Percentiles rank a stretch among this genome's conserved stretches.
Conservation (phyloP, 1,140 invertebrate species). For the Ruditapes philippinarum region DNA sequence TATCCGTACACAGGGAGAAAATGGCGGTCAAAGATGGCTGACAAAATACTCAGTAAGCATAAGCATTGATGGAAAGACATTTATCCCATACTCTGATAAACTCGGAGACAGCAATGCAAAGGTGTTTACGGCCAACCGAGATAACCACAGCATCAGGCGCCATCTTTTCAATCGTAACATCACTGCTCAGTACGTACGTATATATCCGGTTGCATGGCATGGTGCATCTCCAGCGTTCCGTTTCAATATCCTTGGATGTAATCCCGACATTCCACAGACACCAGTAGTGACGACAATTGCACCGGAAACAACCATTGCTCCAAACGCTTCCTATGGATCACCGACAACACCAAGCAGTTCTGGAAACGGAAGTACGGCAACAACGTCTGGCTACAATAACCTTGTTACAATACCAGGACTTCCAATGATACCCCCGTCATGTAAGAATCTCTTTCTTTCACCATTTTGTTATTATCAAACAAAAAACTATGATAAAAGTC, state of each 20-base stretch:
- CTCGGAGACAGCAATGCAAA: conserved; percentile 45
- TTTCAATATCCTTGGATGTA: conserved; percentile 75
- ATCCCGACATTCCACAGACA: conserved; percentile 40
- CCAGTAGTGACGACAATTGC: conserved; percentile 1
- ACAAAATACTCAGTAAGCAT: conserved; percentile 79
- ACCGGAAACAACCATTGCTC: not conserved
- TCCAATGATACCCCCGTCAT: conserved; percentile 25
- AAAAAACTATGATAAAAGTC: too few relatives aligned
- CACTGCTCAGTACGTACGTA: conserved; percentile 73
- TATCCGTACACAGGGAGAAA: conserved; percentile 72
- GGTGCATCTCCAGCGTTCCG: conserved; percentile 64
- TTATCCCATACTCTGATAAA: conserved; percentile 68
- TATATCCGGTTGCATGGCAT: conserved; percentile 58
- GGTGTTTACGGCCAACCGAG: conserved; percentile 70
- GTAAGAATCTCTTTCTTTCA: not conserved
- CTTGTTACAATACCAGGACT: conserved; percentile 31
- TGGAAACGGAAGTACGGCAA: not conserved
- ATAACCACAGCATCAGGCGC: conserved; percentile 41
- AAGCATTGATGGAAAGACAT: conserved; percentile 81
- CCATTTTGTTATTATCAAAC: too few relatives aligned
- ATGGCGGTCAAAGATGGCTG: conserved; percentile 79
- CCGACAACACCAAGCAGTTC: conserved; percentile 28
- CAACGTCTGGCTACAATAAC: not conserved
- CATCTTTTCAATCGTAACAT: conserved; percentile 73
- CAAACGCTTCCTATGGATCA: conserved; percentile 1